A percentile compares a stretch with the other conserved stretches of the same genome.
Evolutionary conservation across 2,113 vertebrate genomes (phyloP).

Genomic region (Tursiops truncatus): DNA sequence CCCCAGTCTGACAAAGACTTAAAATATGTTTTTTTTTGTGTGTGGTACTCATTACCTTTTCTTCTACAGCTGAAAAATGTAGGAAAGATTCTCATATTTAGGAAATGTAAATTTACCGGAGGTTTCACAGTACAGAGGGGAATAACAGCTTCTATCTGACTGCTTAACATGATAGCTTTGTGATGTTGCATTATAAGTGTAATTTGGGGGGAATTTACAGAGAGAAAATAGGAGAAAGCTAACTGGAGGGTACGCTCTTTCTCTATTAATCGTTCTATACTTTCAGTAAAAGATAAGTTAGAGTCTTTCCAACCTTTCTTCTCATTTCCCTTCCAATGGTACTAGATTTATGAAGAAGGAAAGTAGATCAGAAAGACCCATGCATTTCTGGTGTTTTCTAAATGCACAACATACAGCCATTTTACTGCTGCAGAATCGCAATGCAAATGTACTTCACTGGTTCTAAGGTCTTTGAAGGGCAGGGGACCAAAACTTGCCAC

Average conservation of each 20-base stretch:
- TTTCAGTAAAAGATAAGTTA: constrained; percentile 20
- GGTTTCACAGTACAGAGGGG: neutral
- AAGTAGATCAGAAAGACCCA: neutral
- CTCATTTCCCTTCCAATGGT: constrained; percentile 11
- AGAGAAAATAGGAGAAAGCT: constrained; percentile 38
- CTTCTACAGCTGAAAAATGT: neutral
- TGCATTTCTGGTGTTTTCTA: neutral
- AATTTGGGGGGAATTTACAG: neutral
- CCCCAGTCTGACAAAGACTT: constrained; percentile 20
- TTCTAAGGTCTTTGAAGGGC: neutral
- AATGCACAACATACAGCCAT: neutral
- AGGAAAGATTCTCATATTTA: neutral
- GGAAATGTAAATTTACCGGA: neutral
- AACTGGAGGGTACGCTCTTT: neutral
- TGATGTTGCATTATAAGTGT: constrained; percentile 3
- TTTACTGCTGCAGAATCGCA: neutral
- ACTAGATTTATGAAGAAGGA: constrained; percentile 21
- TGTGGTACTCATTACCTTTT: neutral
- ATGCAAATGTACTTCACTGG: neutral
- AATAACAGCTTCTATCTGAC: constrained; percentile 31
- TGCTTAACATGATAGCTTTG: constrained; percentile 12
- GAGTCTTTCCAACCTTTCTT: neutral
- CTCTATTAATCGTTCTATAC: neutral
- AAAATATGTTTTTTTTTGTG: neutral
- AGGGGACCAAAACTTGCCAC: neutral